Base-by-base conservation (phyloP, 1,140 invertebrate genomes). In the Lepeophtheirus salmonis region DNA sequence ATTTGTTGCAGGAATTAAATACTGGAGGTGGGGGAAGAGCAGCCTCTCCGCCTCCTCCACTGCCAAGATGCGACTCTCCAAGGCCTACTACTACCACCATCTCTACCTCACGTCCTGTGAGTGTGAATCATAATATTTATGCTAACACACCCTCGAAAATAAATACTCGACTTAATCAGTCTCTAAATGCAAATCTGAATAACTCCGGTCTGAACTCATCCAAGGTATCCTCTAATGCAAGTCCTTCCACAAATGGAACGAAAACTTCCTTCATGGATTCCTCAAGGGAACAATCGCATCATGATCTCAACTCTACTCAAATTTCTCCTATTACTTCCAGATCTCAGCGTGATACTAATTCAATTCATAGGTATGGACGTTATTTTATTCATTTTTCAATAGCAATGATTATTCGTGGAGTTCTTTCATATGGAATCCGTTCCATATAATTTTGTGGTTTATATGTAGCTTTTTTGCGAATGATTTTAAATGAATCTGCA, bases 241-340 rank as follows among this genome's bases (percentile, higher is more conserved):
- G n/a, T n/a, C n/a, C n/a, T n/a, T n/a, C n/a, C n/a, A n/a, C 52
- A 20, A 54, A 54, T 20, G n/a, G 23, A 16, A 54, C 52, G 2
- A 16, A 22, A 54, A 54, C 52, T 22, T 20, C 16, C 52, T 20
- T 20, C 52, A 54, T 54, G 52, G 52, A 54, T 22, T 54, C 52
- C 17, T 54, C 52, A 17, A 54, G 52, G n/a, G 30, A 41, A 20
- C 52, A 54, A 20, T 18, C 16, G 1, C 16, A 16, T 22, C 52
- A 54, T 54, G 52, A 54, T 14, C 52, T 54, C 16, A 22, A 54
- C n/a, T 14, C n/a, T 22, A 54, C 52, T 14, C 52, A 54, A 22
- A 17, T 54, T 14, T 54, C 52, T 3, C 52, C 52, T 14, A 54
- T 54, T 18, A 22, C 52, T 3, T 14, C 17, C 2, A 54, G 16